Percentiles rank a stretch among this genome's conserved stretches.
Evolutionary conservation across 2,888 invertebrate species (phyloP).

Genomic region (Ferdinandea cuprea): DNA sequence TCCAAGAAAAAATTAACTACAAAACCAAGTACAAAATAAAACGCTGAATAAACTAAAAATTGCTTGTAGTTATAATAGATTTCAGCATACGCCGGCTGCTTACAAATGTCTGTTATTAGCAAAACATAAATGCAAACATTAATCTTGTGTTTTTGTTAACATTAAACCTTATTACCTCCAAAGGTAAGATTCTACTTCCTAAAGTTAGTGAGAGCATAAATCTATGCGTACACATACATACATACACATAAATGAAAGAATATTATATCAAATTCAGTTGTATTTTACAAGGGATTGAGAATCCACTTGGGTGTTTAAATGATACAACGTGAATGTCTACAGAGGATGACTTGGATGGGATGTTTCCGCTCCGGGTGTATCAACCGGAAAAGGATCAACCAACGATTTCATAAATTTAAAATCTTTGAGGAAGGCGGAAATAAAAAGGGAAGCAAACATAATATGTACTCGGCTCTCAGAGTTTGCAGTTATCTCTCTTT

Average conservation of each 20-base stretch:
- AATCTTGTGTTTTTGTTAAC: neutral
- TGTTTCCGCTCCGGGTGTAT: constrained; percentile 71
- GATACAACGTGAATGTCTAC: constrained; percentile 38
- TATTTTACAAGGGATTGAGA: constrained; percentile 44
- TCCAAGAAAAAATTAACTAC: no score
- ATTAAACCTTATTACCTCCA: neutral
- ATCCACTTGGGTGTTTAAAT: constrained; percentile 52
- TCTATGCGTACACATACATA: constrained; percentile 3
- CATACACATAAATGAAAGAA: constrained; percentile 1
- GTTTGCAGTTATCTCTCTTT: constrained; percentile 59
- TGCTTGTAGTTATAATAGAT: no score
- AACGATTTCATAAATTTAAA: constrained; percentile 64
- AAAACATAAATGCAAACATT: neutral
- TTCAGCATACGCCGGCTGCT: no score
- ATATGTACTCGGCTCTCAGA: constrained; percentile 37
- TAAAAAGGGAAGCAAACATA: constrained; percentile 63
- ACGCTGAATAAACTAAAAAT: no score
- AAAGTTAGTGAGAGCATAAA: constrained; percentile 47
- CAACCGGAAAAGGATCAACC: constrained; percentile 73
- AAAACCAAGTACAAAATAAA: no score
- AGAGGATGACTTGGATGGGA: constrained; percentile 56
- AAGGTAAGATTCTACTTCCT: constrained; percentile 14
- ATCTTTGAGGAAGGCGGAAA: constrained; percentile 65
- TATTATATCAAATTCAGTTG: constrained; percentile 13
- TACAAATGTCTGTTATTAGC: no score